Conservation (phyloP, 2,797 vertebrate species). For the Malurus splendens region DNA sequence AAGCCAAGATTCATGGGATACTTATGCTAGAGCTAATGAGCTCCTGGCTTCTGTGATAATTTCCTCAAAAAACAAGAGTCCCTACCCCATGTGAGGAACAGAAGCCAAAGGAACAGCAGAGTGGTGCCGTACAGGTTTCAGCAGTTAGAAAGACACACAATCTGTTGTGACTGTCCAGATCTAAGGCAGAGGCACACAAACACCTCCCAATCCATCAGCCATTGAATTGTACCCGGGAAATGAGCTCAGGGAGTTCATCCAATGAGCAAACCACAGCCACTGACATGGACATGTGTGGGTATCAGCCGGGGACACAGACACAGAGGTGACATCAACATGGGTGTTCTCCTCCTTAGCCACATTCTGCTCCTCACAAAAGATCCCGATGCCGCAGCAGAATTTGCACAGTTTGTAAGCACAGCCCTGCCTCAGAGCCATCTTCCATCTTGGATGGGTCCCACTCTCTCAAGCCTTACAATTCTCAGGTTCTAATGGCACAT, state of each 20-base stretch:
- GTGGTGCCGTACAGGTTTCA: not conserved
- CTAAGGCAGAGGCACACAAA: not conserved
- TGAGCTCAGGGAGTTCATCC: not conserved
- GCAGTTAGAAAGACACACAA: not conserved
- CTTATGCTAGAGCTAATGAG: not conserved
- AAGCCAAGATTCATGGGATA: not conserved
- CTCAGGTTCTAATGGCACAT: not conserved
- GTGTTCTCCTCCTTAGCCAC: not conserved
- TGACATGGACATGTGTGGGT: not conserved
- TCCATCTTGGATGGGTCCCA: not conserved
- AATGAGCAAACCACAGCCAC: not conserved
- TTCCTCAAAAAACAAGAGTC: not conserved
- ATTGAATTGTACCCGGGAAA: not conserved
- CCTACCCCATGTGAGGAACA: not conserved
- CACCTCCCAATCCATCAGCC: not conserved
- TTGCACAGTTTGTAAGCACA: accelerated
- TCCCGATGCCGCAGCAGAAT: not conserved
- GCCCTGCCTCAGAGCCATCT: not conserved
- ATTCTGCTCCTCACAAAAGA: not conserved
- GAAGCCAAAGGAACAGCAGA: not conserved
- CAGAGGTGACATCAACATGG: accelerated
- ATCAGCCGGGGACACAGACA: not conserved
- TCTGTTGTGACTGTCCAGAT: not conserved
- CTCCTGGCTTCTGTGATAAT: not conserved
- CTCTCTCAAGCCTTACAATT: not conserved